These are phyloP conservation scores for Xenops minutus DNA, from an alignment of 2,797 vertebrate species.

Conservation along the genomic window DNA sequence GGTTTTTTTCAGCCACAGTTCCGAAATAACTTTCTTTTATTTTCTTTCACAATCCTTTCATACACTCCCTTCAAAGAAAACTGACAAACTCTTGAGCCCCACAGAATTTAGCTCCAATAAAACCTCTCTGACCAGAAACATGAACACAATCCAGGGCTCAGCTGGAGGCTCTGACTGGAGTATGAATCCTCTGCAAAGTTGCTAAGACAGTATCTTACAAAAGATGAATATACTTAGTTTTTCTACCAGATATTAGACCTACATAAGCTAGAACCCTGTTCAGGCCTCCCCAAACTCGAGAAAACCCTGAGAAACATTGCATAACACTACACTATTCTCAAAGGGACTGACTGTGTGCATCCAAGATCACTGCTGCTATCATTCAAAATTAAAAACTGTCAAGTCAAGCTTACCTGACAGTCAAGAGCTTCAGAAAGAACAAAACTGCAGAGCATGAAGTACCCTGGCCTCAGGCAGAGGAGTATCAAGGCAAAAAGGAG, in stretches of 20 bases:
- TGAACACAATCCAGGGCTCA: not conserved
- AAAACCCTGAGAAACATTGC: not conserved
- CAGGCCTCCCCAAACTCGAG: not conserved
- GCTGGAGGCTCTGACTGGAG: no score
- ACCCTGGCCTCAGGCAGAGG: not conserved
- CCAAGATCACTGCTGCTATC: not conserved
- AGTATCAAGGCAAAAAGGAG: not conserved
- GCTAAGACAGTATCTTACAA: not conserved
- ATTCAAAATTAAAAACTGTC: not conserved
- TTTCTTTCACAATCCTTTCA: not conserved
- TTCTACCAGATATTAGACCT: not conserved
- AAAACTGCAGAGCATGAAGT: not conserved
- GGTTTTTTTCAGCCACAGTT: not conserved
- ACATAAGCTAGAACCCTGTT: not conserved
- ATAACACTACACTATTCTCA: not conserved
- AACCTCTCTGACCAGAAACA: not conserved
- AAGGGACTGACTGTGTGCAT: not conserved
- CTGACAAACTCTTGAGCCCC: not conserved
- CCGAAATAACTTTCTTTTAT: not conserved
- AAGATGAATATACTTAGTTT: not conserved
- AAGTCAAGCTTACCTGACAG: not conserved
- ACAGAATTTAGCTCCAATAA: not conserved
- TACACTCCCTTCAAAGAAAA: not conserved
- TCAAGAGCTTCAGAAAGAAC: not conserved
- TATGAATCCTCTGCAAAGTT: not conserved